Base-by-base conservation (phyloP, 2,113 vertebrate genomes). In the Lutjanus erythropterus region DNA sequence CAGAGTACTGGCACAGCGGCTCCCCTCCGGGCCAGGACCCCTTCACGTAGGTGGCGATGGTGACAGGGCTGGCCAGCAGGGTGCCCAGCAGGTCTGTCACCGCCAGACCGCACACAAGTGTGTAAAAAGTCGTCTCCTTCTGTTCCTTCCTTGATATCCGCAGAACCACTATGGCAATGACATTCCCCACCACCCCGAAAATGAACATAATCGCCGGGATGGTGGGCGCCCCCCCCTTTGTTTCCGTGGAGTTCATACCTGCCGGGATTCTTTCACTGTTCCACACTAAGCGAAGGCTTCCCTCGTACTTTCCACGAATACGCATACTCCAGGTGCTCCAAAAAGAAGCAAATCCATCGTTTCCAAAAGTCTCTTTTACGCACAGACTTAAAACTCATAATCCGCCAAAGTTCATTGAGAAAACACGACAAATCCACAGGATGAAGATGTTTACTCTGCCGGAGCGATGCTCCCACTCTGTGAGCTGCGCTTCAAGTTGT, bases 121-220 rank as follows among this genome's bases (percentile, higher is more conserved):
- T 97, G 92, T 99, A 99, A 90, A 99, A 99, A 8, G 97, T 98
- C 1, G 96, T 97, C 92, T 98, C 98, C 83, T 99, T 99, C 85
- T 98, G 96, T 85, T 99, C 97, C 86, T 97, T 98, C 39, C 97
- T 81, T 2, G 98, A 97, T 62, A 97, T 97, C 80, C 97, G 96
- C 21, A 99, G 95, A 25, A 99, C 98, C 64, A 97, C 96, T 23
- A 99, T 98, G 78, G 98, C 98, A 14, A 96, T 95, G 61, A 97
- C 94, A 78, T 99, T 99, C 8, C 98, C 97, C 88, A 97, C 96
- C 82, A 99, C 97, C 14, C 98, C 98, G 29, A 98, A 96, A 69
- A 98, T 96, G 89, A 99, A 99, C 98, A 99, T 99, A 61, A 98
- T 95, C 0, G 93, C 94, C 12, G 98, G 98, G 87, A 98, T 97